A percentile compares a stretch with the other conserved stretches of the same genome.
Evolutionary conservation across 2,888 invertebrate genomes (phyloP).

Genomic region (Eulithis testata): DNA sequence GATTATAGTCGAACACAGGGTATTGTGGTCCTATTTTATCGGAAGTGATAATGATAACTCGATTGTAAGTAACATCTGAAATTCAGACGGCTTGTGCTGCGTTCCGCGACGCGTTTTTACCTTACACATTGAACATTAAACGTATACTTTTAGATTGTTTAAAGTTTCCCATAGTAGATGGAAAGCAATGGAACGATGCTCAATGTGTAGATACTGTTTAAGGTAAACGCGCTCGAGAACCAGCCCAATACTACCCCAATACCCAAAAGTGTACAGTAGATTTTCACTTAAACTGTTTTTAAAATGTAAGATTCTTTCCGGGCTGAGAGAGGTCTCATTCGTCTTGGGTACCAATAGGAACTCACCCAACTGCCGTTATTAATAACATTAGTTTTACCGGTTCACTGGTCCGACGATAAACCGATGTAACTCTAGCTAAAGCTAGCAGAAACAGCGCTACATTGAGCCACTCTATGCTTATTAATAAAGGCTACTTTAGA

Average conservation of each 20-base stretch:
- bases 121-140: slow-evolving; percentile 6
- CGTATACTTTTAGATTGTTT: background rate
- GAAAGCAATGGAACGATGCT: slow-evolving; percentile 1
- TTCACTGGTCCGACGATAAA: background rate
- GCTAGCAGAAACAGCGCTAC: background rate
- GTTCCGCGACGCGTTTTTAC: slow-evolving; percentile 1
- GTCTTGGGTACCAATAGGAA: background rate
- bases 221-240: slow-evolving; percentile 8
- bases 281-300: slow-evolving; percentile 75
- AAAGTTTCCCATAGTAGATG: background rate
- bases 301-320: slow-evolving; percentile 58
- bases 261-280: slow-evolving; percentile 76
- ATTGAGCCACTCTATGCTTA: slow-evolving; percentile 6
- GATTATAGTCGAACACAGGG: slow-evolving; percentile 81
- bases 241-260: slow-evolving; percentile 81
- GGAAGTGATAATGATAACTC: slow-evolving; percentile 73
- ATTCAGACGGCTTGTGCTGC: slow-evolving; percentile 51
- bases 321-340: slow-evolving; percentile 49
- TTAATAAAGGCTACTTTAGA: slow-evolving; percentile 2
- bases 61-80: slow-evolving; percentile 71
- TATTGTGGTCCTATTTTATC: slow-evolving; percentile 84
- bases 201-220: slow-evolving; percentile 6
- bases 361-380: slow-evolving; percentile 7
- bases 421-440: background rate
- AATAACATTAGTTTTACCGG: slow-evolving; percentile 6